Base-by-base conservation (phyloP, 2,888 invertebrate genomes). In the Sericinus montela region DNA sequence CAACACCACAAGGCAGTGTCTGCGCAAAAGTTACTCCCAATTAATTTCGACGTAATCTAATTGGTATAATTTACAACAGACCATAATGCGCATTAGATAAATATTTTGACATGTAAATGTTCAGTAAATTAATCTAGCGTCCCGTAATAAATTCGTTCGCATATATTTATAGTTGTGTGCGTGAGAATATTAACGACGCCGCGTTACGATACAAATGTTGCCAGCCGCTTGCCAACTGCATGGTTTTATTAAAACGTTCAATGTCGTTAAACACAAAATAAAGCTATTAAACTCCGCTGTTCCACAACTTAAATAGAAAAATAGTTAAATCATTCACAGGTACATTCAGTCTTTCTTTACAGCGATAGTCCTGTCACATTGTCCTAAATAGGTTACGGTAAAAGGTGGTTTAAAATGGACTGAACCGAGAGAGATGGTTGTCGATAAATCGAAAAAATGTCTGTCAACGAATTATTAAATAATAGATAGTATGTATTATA, bases 71-170 rank as follows among this genome's bases (percentile, higher is more conserved):
- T 47, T 32, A 49, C 25, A 39, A 39, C 43, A 9, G 43, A 32
- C 32, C 34, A 25, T 44, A 38, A 39, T 15, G 19, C 29, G 13
- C 19, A 23, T 35, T 28, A 45, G 23, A 49, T 40, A 49, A 49
- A 49, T 40, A 45, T 49, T 49, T 44, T 49, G 49, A 44, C 44
- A 28, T 7, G 35, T 44, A 19, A 37, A 49, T 34, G 44, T 49
- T 44, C 15, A 45, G 35, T 34, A 35, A 44, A 49, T 49, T 49
- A 45, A 49, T 49, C 49, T 35, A 8, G 40, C 14, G 15, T 28
- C 38, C 13, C 6, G 43, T 49, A 45, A 49, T 49, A 49, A 49
- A 49, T 49, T 45, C 44, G 28, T 40, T 19, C 35, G 44, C 44
- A 29, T 40, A 44, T 44, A 49, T 49, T 49, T 49, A 49, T 49